Percentiles rank a stretch among this genome's conserved stretches.
These are phyloP conservation scores for Acheta domesticus DNA, from an alignment of 2,888 invertebrate genomes.

Conservation along the genomic window DNA sequence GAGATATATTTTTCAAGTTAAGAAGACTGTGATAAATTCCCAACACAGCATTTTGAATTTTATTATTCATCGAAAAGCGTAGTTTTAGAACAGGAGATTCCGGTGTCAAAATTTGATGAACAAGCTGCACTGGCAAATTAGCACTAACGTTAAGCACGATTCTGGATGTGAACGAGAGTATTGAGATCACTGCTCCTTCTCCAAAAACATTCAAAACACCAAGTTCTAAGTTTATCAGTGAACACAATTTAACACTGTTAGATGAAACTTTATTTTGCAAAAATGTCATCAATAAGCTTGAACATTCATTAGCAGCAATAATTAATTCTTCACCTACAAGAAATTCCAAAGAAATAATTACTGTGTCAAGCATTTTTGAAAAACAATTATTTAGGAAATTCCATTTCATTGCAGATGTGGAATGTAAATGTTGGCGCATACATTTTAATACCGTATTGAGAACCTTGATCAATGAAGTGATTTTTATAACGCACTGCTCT, in stretches of 20 bases:
- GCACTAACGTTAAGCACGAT: conserved; percentile 69
- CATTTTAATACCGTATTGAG: conserved; percentile 85
- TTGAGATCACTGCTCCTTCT: conserved; percentile 64
- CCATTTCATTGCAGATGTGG: conserved; percentile 52
- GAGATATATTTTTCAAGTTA: conserved; percentile 82
- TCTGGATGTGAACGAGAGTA: conserved; percentile 66
- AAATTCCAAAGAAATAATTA: conserved; percentile 61
- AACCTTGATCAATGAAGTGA: conserved; percentile 55
- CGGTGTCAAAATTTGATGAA: conserved; percentile 68
- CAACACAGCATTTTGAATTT: conserved; percentile 64
- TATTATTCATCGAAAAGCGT: conserved; percentile 59
- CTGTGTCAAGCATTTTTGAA: conserved; percentile 63
- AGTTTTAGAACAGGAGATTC: conserved; percentile 62
- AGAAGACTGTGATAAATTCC: conserved; percentile 74
- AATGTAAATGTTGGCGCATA: conserved; percentile 59
- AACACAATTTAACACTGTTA: conserved; percentile 59
- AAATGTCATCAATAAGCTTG: conserved; percentile 61
- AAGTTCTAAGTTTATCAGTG: conserved; percentile 57
- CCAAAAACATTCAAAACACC: conserved; percentile 45
- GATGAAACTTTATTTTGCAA: conserved; percentile 61
- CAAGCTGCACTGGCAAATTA: conserved; percentile 71
- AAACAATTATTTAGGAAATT: conserved; percentile 62
- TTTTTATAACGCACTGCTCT: conserved; percentile 56
- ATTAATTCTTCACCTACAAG: conserved; percentile 58
- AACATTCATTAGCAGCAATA: conserved; percentile 67